These are phyloP conservation scores for Sebastes fasciatus DNA, from an alignment of 2,113 vertebrate species.

Conservation along the genomic window DNA sequence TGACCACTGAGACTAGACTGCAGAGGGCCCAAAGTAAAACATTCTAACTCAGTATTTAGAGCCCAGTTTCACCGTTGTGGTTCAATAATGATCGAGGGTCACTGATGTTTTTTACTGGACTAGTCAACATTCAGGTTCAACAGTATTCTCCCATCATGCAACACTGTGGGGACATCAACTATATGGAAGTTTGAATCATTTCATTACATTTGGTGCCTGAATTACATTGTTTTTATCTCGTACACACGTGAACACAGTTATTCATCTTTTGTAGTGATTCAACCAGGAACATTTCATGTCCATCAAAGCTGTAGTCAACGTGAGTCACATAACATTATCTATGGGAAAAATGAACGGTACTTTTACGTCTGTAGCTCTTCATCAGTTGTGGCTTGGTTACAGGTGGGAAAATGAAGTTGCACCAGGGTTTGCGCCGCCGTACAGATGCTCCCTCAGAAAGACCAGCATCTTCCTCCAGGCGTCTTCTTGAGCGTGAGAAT, in stretches of 20 bases:
- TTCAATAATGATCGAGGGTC: too few relatives aligned
- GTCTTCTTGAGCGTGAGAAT: slow-evolving; percentile 79
- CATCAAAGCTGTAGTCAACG: background rate
- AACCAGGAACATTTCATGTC: background rate
- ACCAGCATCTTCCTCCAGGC: slow-evolving; percentile 80
- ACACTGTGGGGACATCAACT: too few relatives aligned
- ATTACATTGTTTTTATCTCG: too few relatives aligned
- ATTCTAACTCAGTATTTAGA: too few relatives aligned
- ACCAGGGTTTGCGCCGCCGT: background rate
- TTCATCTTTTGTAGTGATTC: background rate
- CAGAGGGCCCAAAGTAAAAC: too few relatives aligned
- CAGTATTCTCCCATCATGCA: too few relatives aligned
- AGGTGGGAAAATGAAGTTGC: background rate
- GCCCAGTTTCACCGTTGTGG: too few relatives aligned
- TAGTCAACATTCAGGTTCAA: too few relatives aligned
- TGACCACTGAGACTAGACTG: too few relatives aligned
- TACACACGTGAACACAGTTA: background rate
- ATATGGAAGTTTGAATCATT: too few relatives aligned
- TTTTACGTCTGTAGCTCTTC: background rate
- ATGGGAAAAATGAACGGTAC: background rate
- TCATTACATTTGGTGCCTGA: too few relatives aligned
- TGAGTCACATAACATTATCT: background rate
- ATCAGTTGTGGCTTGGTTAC: background rate
- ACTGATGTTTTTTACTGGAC: too few relatives aligned
- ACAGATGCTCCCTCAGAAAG: slow-evolving; percentile 79